phyloP scores from a whole-genome alignment of 2,888 invertebrate genomes.

The Lydus trimaculatus region DNA sequence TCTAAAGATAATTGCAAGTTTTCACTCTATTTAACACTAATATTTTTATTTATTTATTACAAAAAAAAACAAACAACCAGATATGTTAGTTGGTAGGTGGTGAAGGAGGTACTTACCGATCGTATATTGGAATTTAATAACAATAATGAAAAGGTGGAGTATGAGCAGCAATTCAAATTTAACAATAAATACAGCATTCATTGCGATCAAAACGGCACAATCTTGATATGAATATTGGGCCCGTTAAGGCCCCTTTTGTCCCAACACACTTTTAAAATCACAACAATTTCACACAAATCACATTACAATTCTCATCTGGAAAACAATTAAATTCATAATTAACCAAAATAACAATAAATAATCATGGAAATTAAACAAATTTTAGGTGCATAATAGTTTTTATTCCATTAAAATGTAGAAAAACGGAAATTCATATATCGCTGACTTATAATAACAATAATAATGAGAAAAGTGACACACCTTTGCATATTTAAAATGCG shows the following conservation, averaged over 20 bases:
- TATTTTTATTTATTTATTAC: not conserved
- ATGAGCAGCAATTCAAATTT: constrained; percentile 48
- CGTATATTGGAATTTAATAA: constrained; percentile 44
- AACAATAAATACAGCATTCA: constrained; percentile 49
- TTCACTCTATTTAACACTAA: constrained; percentile 5
- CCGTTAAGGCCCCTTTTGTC: constrained; percentile 37
- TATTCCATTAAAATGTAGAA: not conserved
- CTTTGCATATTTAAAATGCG: constrained; percentile 2
- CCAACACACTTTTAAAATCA: constrained; percentile 19
- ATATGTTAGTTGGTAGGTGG: not conserved
- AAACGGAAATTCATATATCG: constrained; percentile 7
- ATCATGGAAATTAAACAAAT: not conserved
- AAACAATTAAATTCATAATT: not conserved
- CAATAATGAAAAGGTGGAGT: constrained; percentile 44
- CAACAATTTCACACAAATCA: constrained; percentile 31
- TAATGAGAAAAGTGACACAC: not conserved
- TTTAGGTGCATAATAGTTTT: not conserved
- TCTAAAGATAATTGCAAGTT: not conserved
- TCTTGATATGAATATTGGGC: constrained; percentile 38
- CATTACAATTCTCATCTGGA: not conserved
- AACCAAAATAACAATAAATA: not conserved
- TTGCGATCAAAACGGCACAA: constrained; percentile 43
- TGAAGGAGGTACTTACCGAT: constrained; percentile 43
- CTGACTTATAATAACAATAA: not conserved
- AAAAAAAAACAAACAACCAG: too few species aligned